Conservation (phyloP, 2,888 invertebrate species). For the Diaperis boleti region DNA sequence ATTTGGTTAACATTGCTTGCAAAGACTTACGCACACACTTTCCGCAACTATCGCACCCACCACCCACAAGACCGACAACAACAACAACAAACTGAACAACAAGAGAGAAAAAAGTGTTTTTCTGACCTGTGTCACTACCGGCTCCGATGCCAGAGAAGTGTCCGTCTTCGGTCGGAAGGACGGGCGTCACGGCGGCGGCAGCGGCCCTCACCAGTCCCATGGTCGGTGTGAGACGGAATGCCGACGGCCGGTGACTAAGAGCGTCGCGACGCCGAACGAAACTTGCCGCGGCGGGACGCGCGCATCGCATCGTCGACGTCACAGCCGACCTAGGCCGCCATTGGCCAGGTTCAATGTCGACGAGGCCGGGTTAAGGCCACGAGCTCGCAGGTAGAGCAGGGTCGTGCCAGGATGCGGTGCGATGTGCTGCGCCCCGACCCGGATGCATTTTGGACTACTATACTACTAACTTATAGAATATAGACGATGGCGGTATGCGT, state of each 20-base stretch:
- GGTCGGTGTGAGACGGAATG: conserved; percentile 45
- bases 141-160: conserved; percentile 51
- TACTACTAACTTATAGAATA: no score
- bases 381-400: conserved; percentile 56
- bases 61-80: neutral
- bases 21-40: no score
- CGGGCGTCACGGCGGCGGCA: conserved; percentile 40
- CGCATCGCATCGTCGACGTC: conserved; percentile 73
- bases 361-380: conserved; percentile 65
- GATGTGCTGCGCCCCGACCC: no score
- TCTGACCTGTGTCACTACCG: conserved; percentile 49
- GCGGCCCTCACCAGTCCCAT: conserved; percentile 52
- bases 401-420: conserved; percentile 40
- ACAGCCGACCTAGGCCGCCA: conserved; percentile 70
- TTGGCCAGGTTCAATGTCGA: conserved; percentile 63
- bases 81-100: conserved; percentile 6
- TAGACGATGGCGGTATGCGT: no score
- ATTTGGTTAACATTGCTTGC: no score
- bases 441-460: no score
- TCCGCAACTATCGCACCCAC: neutral
- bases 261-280: conserved; percentile 48
- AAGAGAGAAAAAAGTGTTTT: neutral
- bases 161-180: conserved; percentile 57
- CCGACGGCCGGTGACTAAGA: no score
- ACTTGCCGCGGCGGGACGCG: conserved; percentile 56